Conservation (phyloP, 2,797 vertebrate species). For the Diceros bicornis region DNA sequence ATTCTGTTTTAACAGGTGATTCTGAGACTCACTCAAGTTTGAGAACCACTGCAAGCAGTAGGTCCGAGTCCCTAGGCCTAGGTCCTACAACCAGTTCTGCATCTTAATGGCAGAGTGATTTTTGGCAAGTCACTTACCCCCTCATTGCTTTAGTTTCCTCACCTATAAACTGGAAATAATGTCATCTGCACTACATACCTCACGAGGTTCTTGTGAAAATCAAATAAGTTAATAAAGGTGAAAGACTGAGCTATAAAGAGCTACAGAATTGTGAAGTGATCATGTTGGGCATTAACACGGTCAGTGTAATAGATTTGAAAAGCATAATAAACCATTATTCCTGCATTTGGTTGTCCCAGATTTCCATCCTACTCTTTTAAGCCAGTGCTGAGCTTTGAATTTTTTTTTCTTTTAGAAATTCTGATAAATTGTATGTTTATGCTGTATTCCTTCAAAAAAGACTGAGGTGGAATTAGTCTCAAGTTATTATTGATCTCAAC, state of each 20-base stretch:
- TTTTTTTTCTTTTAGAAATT: slow-evolving; percentile 66
- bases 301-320: slow-evolving; percentile 50
- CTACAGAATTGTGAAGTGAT: slow-evolving; percentile 34
- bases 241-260: slow-evolving; percentile 33
- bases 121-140: slow-evolving; percentile 32
- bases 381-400: slow-evolving; percentile 33
- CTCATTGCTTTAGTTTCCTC: slow-evolving; percentile 54
- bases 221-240: slow-evolving; percentile 30
- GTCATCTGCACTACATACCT: neutral
- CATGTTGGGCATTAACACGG: neutral
- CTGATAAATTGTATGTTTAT: slow-evolving; percentile 58
- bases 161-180: slow-evolving; percentile 23
- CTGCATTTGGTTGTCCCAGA: slow-evolving; percentile 1
- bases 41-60: neutral
- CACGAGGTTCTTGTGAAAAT: slow-evolving; percentile 47
- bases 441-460: slow-evolving; percentile 58
- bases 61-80: neutral
- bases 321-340: slow-evolving; percentile 64
- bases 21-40: neutral
- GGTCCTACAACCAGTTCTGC: neutral
- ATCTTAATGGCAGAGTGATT: slow-evolving; percentile 34
- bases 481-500: slow-evolving; percentile 56
- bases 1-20: slow-evolving; percentile 22
- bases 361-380: slow-evolving; percentile 53
- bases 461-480: slow-evolving; percentile 43